These are phyloP conservation scores for Styela clava DNA, from an alignment of 23 tunicate genomes.

Conservation along the genomic window DNA sequence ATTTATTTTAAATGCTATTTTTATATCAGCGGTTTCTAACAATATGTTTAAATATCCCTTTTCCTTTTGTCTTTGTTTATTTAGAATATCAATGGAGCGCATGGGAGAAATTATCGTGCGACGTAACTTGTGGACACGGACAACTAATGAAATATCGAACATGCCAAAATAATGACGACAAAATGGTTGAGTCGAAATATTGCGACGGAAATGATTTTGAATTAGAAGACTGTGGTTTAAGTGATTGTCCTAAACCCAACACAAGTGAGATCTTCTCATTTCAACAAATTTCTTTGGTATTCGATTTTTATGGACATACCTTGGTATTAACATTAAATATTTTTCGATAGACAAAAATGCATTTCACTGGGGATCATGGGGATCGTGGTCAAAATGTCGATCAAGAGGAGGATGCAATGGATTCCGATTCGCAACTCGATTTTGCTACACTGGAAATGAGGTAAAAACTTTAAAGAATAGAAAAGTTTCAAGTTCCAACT, in stretches of 20 bases:
- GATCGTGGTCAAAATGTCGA: not conserved
- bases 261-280: too few species aligned
- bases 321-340: too few species aligned
- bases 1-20: too few species aligned
- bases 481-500: too few species aligned
- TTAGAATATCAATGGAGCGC: not conserved
- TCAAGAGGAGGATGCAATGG: not conserved
- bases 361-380: not conserved
- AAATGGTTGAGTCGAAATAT: not conserved
- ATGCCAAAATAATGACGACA: not conserved
- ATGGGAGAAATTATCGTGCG: not conserved
- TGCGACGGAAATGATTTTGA: not conserved
- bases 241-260: too few species aligned
- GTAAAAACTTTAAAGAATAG: too few species aligned
- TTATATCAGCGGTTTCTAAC: too few species aligned
- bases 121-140: not conserved
- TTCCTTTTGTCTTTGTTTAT: too few species aligned
- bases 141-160: not conserved
- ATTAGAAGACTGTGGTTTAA: not conserved
- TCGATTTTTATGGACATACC: too few species aligned
- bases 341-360: not conserved
- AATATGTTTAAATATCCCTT: too few species aligned
- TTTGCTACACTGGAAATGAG: not conserved
- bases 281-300: too few species aligned
- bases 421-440: not conserved